Evolutionary conservation across 92 coral and sea anemone species (phyloP).

Genomic region (Epizoanthus illoricatus): DNA sequence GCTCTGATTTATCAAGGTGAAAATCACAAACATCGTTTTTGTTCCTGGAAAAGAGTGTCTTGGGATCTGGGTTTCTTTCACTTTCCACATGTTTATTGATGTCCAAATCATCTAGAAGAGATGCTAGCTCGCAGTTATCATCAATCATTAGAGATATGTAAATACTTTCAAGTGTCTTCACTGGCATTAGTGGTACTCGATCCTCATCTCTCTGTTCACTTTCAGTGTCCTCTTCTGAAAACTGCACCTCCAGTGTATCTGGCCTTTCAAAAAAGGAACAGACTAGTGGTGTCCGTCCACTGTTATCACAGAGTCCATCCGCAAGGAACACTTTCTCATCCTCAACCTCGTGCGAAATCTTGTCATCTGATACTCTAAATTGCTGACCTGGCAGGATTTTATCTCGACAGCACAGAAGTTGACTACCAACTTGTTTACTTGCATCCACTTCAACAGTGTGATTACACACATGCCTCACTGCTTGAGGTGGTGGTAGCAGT

Average conservation of each 20-base stretch:
- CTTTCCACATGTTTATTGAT: neutral
- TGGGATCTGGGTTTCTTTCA: neutral
- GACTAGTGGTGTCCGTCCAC: constrained; percentile 16
- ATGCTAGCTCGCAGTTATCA: neutral
- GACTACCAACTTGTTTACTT: neutral
- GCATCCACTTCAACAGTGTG: neutral
- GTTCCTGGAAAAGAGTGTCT: neutral
- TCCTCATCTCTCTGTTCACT: neutral
- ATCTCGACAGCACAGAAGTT: constrained; percentile 3
- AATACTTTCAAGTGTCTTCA: constrained; percentile 2
- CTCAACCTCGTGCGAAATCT: neutral
- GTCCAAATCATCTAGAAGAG: neutral
- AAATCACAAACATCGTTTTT: neutral
- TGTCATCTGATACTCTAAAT: constrained; percentile 3
- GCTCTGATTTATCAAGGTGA: neutral
- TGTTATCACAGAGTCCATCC: constrained; percentile 1
- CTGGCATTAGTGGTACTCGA: constrained; percentile 14
- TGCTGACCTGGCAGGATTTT: neutral
- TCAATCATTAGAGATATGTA: constrained; percentile 2
- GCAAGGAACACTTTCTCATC: neutral
- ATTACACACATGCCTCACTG: constrained; percentile 12
- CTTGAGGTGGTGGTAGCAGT: constrained; percentile 21
- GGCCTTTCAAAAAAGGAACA: constrained; percentile 22
- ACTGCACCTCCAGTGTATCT: neutral
- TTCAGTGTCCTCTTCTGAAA: neutral